A percentile compares a stretch with the other conserved stretches of the same genome.
phyloP scores from a whole-genome alignment of 1,140 invertebrate genomes.

The Dendroctonus valens region DNA sequence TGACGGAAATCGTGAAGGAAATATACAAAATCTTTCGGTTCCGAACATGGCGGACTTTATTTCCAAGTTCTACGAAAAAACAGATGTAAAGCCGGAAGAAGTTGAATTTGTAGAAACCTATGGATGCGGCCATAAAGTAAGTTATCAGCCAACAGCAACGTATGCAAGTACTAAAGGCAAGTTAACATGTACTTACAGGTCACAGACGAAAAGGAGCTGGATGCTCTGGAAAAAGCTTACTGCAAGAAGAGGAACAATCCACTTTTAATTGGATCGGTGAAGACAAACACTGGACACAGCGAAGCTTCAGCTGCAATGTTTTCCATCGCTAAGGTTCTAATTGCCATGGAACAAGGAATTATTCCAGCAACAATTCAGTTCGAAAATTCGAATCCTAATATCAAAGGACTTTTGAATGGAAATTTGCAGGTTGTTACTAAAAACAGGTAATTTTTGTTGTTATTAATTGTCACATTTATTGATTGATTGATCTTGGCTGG shows the following conservation, averaged over 20 bases:
- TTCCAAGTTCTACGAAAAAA: conserved; percentile 61
- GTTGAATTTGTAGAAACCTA: conserved; percentile 74
- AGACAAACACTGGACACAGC: conserved; percentile 76
- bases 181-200: conserved; percentile 17
- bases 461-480: too few species aligned
- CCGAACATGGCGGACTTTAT: conserved; percentile 54
- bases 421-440: conserved; percentile 62
- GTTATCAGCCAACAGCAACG: background rate
- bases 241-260: conserved; percentile 55
- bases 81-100: conserved; percentile 59
- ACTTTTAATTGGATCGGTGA: conserved; percentile 72
- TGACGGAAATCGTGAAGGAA: conserved; percentile 61
- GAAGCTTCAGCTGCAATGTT: conserved; percentile 65
- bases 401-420: conserved; percentile 66
- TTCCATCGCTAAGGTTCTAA: conserved; percentile 54
- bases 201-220: conserved; percentile 45
- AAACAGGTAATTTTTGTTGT: conserved; percentile 45
- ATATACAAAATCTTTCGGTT: conserved; percentile 57
- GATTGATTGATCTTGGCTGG: background rate
- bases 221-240: conserved; percentile 58
- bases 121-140: conserved; percentile 55
- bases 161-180: background rate
- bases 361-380: conserved; percentile 77
- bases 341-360: conserved; percentile 66
- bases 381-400: conserved; percentile 64